Conservation (phyloP, 2,888 invertebrate species). For the Ernsta delagoae region DNA sequence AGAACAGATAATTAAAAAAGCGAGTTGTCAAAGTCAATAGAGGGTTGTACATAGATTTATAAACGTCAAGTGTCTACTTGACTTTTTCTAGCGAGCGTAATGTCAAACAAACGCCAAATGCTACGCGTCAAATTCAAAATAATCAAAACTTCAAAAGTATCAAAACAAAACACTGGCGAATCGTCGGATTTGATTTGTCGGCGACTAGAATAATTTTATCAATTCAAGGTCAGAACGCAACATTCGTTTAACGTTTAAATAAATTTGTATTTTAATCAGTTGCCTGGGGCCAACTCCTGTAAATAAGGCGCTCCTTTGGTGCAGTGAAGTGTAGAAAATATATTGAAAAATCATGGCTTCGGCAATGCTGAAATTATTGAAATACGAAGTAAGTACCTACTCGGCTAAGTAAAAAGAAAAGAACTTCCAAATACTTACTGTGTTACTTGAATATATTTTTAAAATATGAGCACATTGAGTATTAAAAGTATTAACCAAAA, state of each 20-base stretch:
- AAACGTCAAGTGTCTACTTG: no score
- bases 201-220: conserved; percentile 67
- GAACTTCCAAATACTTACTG: no score
- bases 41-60: no score
- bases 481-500: no score
- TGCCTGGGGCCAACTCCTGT: conserved; percentile 59
- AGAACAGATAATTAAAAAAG: no score
- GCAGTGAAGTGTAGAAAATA: conserved; percentile 40
- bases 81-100: no score
- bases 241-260: conserved; percentile 42
- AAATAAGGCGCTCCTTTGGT: conserved; percentile 51
- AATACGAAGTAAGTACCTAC: conserved; percentile 72
- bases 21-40: no score
- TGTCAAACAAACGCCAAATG: no score
- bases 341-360: conserved; percentile 62
- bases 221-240: conserved; percentile 73
- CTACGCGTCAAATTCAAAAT: neutral
- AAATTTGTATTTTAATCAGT: conserved; percentile 74
- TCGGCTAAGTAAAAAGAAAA: neutral
- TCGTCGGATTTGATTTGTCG: conserved; percentile 21
- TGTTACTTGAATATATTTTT: no score
- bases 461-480: no score
- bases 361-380: conserved; percentile 73
- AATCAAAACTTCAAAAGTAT: neutral
- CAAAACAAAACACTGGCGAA: neutral